Conservation (phyloP, 2,888 invertebrate species). For the Heliothis peltigera region DNA sequence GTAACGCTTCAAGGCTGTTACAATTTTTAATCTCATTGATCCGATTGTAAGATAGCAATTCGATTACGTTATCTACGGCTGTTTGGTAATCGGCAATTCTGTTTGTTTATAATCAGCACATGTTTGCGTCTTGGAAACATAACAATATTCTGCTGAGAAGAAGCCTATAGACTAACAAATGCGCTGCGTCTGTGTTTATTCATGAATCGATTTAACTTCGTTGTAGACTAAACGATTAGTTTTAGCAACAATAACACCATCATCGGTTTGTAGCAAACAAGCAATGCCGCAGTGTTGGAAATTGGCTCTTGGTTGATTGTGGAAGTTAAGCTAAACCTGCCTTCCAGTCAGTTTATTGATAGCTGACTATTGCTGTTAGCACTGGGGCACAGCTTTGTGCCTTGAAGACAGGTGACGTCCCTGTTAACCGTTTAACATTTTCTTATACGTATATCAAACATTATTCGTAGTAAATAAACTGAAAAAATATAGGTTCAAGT, state of each 20-base stretch:
- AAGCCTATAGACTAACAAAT: neutral
- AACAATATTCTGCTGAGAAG: neutral
- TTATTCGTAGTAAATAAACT: too few relatives aligned
- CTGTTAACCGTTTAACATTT: too few relatives aligned
- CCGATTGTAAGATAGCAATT: constrained; percentile 3
- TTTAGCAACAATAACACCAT: neutral
- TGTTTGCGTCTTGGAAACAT: neutral
- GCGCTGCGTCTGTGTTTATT: neutral
- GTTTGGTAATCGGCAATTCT: constrained; percentile 6
- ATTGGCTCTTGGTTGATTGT: neutral
- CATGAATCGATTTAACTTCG: neutral
- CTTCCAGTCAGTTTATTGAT: neutral
- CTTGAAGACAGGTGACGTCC: too few relatives aligned
- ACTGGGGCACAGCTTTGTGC: too few relatives aligned
- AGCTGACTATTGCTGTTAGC: too few relatives aligned
- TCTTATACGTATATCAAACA: too few relatives aligned
- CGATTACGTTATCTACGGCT: constrained; percentile 1
- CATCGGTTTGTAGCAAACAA: neutral
- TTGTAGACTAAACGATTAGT: neutral
- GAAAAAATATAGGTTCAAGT: too few relatives aligned
- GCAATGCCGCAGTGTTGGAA: neutral
- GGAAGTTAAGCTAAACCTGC: neutral
- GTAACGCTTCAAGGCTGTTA: constrained; percentile 23
- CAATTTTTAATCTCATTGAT: constrained; percentile 29
- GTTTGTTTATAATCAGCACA: constrained; percentile 1